Base-by-base conservation (phyloP, 2,113 vertebrate species). In the Lasiurus borealis region DNA sequence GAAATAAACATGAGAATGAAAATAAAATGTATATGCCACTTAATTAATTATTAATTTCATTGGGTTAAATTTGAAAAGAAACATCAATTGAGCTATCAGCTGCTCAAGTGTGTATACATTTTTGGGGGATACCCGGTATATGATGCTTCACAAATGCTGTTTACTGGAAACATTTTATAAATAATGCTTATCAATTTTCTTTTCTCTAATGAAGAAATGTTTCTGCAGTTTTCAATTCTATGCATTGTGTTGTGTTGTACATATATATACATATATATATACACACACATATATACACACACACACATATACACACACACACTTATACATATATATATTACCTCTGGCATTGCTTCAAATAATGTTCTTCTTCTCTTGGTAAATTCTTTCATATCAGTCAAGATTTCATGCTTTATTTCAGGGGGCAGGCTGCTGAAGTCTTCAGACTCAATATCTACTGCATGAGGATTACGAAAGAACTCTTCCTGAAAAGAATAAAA, bases 361-460 rank as follows among this genome's bases (percentile, higher is more conserved):
- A 99, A 98, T 0, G 99, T 99, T 82, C 99, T 98, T 27, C 99
- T 99, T 95, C 99, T 98, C 97, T 99, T 99, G 73, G 98, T 99
- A 88, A 99, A 99, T 96, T 99, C 99, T 91, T 99, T 99, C 99
- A 99, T 98, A 90, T 99, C 99, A 93, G 99, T 99, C 86, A 99
- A 98, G 44, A 99, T 99, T 96, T 99, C 99, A 1, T 99, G 99
- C 96, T 99, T 99, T 97, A 99, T 97, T 97, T 99, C 99, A 5
- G 98, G 98, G 80, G 99, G 99, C 52, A 99, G 97, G 73, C 97
- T 98, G 77, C 95, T 96, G 95, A 99, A 99, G 83, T 99, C 99
- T 96, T 99, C 99, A 3, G 99, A 99, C 96, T 99, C 99, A 91
- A 99, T 99, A 96, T 99, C 99, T 84, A 99, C 85, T 6, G 99